A percentile compares a stretch with the other conserved stretches of the same genome.
Evolutionary conservation across 2,797 vertebrate species (phyloP).

Genomic region (Xenops minutus): DNA sequence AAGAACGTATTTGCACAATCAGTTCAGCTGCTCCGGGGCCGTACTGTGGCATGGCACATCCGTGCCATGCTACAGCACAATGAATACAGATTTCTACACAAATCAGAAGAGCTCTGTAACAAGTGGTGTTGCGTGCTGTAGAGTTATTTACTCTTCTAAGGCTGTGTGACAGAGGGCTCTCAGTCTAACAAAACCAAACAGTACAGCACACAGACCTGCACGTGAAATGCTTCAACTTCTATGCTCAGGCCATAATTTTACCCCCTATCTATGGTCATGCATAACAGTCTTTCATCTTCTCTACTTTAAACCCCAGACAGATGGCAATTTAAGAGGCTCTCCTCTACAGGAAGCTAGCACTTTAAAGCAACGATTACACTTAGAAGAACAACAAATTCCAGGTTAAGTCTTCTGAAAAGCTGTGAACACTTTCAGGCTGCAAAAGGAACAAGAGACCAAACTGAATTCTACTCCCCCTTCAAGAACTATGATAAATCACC

Average conservation of each 20-base stretch:
- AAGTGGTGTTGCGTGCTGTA: fast-evolving
- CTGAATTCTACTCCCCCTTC: not conserved
- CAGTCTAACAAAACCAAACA: not conserved
- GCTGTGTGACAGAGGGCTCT: not conserved
- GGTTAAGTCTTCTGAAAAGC: not conserved
- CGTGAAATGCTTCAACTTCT: not conserved
- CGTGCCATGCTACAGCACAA: not conserved
- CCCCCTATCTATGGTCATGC: fast-evolving
- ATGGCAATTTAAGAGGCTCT: not conserved
- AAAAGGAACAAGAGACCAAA: not conserved
- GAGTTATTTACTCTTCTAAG: not conserved
- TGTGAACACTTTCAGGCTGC: not conserved
- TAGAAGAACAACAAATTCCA: not conserved
- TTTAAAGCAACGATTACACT: not conserved
- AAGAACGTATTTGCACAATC: not conserved
- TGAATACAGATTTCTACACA: not conserved
- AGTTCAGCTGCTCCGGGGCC: not conserved
- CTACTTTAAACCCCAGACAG: not conserved
- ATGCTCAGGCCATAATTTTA: not conserved
- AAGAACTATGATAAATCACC: not conserved
- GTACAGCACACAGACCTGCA: not conserved
- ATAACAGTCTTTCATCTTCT: not conserved
- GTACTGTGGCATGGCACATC: not conserved
- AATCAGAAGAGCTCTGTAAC: not conserved
- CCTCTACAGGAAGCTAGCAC: not conserved